phyloP scores from a whole-genome alignment of 2,113 vertebrate species.

The Bettongia penicillata region DNA sequence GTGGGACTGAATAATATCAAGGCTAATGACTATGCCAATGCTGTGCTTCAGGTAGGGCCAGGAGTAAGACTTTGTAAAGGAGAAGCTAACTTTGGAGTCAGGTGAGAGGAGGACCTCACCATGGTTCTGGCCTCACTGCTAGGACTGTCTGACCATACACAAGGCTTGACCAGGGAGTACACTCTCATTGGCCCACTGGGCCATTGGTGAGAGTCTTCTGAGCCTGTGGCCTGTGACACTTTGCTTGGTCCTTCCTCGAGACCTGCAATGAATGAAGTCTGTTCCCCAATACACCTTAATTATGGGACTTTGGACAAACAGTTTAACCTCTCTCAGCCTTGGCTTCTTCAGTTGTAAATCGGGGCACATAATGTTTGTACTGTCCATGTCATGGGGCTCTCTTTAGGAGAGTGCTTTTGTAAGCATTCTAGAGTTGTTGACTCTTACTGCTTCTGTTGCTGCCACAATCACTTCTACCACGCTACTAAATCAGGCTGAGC shows the following conservation, averaged over 20 bases:
- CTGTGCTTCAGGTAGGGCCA: constrained; percentile 92
- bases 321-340: neutral
- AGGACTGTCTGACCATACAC: neutral
- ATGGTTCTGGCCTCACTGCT: neutral
- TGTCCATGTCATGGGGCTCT: neutral
- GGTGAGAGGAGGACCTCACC: neutral
- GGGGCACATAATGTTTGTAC: neutral
- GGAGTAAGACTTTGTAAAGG: no score
- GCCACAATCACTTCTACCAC: neutral
- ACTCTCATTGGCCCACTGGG: neutral
- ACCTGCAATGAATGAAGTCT: neutral
- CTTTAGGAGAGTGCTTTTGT: neutral
- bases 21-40: constrained; percentile 98
- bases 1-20: constrained; percentile 99
- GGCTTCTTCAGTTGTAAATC: neutral
- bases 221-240: neutral
- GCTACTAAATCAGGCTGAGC: neutral
- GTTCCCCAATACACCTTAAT: no score
- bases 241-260: neutral
- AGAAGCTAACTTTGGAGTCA: no score
- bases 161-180: neutral
- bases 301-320: neutral
- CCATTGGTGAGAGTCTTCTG: neutral
- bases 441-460: neutral
- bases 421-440: no score